Evolutionary conservation across 2,888 invertebrate species (phyloP).

Genomic region (Dione vanillae): DNA sequence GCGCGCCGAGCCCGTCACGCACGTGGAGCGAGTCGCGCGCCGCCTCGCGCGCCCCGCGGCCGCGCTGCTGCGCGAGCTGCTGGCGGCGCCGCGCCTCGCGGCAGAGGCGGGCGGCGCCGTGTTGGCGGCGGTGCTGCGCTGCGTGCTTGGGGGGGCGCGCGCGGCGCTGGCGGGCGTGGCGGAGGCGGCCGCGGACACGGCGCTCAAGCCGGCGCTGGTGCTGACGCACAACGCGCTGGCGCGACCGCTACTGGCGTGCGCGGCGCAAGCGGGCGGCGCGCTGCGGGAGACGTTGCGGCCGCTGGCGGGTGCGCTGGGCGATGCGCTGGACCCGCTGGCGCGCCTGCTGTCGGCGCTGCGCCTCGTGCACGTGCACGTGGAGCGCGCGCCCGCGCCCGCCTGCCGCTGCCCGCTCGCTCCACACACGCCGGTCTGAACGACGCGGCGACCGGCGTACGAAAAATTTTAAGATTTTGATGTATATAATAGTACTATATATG

Average conservation of each 20-base stretch:
- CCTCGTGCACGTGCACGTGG: conserved; percentile 55
- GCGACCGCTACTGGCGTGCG: conserved; percentile 88
- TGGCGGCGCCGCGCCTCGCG: conserved; percentile 85
- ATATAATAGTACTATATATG: no score
- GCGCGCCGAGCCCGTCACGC: conserved; percentile 47
- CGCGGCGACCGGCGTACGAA: no score
- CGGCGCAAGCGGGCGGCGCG: conserved; percentile 85
- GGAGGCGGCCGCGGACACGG: conserved; percentile 89
- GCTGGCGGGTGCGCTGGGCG: conserved; percentile 48
- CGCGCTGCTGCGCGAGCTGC: conserved; percentile 85
- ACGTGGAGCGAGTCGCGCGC: conserved; percentile 50
- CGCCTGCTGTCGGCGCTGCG: conserved; percentile 56
- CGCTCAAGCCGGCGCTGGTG: conserved; percentile 88
- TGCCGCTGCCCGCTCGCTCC: conserved; percentile 7
- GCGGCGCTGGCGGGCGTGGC: conserved; percentile 84
- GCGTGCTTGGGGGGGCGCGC: conserved; percentile 53
- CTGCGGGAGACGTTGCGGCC: conserved; percentile 83
- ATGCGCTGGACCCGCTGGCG: conserved; percentile 58
- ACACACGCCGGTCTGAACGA: no score
- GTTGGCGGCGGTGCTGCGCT: conserved; percentile 54
- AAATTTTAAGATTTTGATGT: no score
- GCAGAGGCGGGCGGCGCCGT: conserved; percentile 86
- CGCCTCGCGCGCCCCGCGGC: conserved; percentile 63
- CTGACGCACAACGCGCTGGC: conserved; percentile 87
- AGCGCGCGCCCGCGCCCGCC: conserved; percentile 29